Evolutionary conservation across 2,113 vertebrate genomes (phyloP).

Genomic region (Lophius piscatorius): DNA sequence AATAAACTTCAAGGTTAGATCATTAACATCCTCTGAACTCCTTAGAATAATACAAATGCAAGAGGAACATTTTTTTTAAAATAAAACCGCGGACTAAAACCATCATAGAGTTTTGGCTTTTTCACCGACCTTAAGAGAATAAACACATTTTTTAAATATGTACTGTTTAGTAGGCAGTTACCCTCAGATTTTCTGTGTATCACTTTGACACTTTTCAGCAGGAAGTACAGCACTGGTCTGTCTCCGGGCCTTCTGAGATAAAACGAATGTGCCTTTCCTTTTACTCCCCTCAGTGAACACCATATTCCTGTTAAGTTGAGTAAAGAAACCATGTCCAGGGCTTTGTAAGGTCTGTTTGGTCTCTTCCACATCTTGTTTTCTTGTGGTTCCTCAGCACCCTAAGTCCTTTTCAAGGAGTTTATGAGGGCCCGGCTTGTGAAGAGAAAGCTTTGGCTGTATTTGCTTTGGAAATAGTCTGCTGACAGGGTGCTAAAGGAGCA

Average conservation of each 20-base stretch:
- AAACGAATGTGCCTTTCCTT: conserved; percentile 66
- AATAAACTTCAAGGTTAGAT: neutral
- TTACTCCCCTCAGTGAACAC: conserved; percentile 54
- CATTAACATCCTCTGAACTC: neutral
- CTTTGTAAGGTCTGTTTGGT: conserved; percentile 77
- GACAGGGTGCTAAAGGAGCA: conserved; percentile 85
- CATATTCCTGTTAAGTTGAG: conserved; percentile 64
- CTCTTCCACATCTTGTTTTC: conserved; percentile 79
- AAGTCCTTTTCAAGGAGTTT: conserved; percentile 79
- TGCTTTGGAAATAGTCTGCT: conserved; percentile 82
- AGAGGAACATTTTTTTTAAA: neutral
- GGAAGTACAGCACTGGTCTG: conserved; percentile 63
- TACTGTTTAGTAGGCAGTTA: conserved; percentile 29
- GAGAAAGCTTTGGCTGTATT: conserved; percentile 75
- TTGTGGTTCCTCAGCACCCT: conserved; percentile 69
- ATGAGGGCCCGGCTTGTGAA: conserved; percentile 65
- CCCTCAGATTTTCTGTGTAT: conserved; percentile 25
- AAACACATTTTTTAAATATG: conserved; percentile 27
- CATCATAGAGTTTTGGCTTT: no score
- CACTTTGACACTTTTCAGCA: conserved; percentile 37
- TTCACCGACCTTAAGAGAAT: conserved; percentile 6
- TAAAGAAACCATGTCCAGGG: conserved; percentile 74
- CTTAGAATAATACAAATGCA: neutral
- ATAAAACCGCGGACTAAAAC: neutral
- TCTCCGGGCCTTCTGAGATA: conserved; percentile 66